Base-by-base conservation (phyloP, 1,140 invertebrate species). In the Trigoniulus corallinus region DNA sequence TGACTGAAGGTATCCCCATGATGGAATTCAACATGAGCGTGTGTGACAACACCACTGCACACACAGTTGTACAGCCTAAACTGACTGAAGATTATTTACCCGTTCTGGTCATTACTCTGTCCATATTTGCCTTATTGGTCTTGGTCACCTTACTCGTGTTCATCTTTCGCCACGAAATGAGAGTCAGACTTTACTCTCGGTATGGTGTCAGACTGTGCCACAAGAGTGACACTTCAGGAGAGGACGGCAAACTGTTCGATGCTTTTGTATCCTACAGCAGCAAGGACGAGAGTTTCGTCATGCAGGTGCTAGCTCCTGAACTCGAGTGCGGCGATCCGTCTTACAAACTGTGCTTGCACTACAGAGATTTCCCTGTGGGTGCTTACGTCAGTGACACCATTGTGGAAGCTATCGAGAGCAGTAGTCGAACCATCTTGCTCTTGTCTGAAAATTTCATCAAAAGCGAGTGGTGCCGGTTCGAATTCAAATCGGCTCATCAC, bases 251-350 rank as follows among this genome's bases (percentile, higher is more conserved):
- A 66, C 73, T 89, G 21, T 93, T 88, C 64, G 89, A 95, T 61
- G 88, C 88, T 12, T 94, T 93, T 65, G 77, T 94, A 47, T 88
- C 85, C 60, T 94, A 94, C 68, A 89, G 85, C 67, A 84, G 84
- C 1, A 87, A 91, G 47, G 88, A 94, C 66, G 87, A 91, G 62
- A 77, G 82, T 10, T 94, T 88, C 72, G 86, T 93, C 0, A 78
- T 83, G 2, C 82, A 92, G 60, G 62, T 61, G 22, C 54, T 70
- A 13, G 62, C 61, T 4, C 56, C 59, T 2, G 54, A 59, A 24
- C 51, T 70, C 22, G 68, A 70, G 49, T 2, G 79, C 12, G 47
- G 47, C 21, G 23, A 10, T 18, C 47, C 47, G 27, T 34, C 47
- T 91, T 53, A 81, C 82, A 7, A 81, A 82, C 57, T 48, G 25